Evolutionary conservation across 2,113 vertebrate genomes (phyloP), one percentile per base, ranked within the genome.

Genomic region (Aleadryas rufinucha): DNA sequence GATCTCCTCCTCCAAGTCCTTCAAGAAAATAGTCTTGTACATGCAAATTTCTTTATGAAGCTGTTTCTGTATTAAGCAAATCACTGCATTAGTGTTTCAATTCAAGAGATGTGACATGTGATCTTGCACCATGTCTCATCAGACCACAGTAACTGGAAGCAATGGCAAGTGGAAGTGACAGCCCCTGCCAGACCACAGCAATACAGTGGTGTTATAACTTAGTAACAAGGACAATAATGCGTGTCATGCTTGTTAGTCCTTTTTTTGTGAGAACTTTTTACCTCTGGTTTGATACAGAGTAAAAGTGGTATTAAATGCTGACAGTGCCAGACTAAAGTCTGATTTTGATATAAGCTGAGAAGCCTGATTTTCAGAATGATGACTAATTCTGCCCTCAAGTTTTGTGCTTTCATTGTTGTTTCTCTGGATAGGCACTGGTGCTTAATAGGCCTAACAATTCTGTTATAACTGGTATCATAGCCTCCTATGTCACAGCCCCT

Each of bases 81-180:
- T 91, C 68, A 10, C 33, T 81, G 44, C 39, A 26, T 90, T 82
- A 61, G 26, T 85, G 26, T 82, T 69, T 86, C 76, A 65, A 1
- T 35, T 69, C 87, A 71, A 66, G 39, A 76, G 77, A 81, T 39
- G 61, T 75, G 68, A 39, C 52, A 16, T 54, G 16, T 77, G 37
- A 88, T 95, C 59, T 96, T 90, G 50, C 49, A 76, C 33, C 24
- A 1, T 39, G 71, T 95, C 81, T 94, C 50, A 26, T 76, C 85
- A 57, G 76, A 85, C 59, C 33, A 24, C 47, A 33, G n/a, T 26
- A 84, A 76, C 15, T 78, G 87, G 76, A 64, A 94, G 19, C 66
- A 95, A 18, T 27, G 37, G 42, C 42, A 87, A 93, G 35, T 71
- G 33, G 74, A 97, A 89, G 90, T 78, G 92, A 63, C 79, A 94